These are phyloP conservation scores for Drosophila mimetica DNA, from an alignment of 2,888 invertebrate species.

Conservation along the genomic window DNA sequence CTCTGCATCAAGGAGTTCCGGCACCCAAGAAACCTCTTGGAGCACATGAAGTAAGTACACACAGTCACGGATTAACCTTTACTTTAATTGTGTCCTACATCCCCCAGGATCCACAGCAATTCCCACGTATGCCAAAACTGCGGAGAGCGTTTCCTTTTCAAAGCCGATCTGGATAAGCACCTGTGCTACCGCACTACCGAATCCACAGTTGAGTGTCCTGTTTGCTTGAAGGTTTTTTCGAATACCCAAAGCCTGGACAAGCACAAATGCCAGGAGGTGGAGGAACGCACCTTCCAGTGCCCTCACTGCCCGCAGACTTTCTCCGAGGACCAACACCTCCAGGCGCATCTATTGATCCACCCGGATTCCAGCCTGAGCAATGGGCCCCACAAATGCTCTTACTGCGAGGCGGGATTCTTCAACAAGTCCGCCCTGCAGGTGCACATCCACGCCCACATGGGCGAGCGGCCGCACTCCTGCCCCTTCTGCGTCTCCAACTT, in stretches of 20 bases:
- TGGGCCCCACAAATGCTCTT: slow-evolving; percentile 20
- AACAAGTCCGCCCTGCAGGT: slow-evolving; percentile 13
- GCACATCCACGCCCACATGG: slow-evolving; percentile 14
- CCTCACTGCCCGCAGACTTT: slow-evolving; percentile 28
- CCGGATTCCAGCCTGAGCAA: background rate
- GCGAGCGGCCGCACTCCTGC: slow-evolving; percentile 22
- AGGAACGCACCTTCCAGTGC: slow-evolving; percentile 13
- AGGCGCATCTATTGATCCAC: slow-evolving; percentile 24
- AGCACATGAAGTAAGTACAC: slow-evolving; percentile 15
- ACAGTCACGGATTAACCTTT: rapidly evolving
- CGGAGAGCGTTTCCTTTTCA: slow-evolving; percentile 15
- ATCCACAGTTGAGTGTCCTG: slow-evolving; percentile 9
- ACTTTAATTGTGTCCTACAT: too few species aligned
- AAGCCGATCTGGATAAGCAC: slow-evolving; percentile 19
- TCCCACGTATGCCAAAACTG: slow-evolving; percentile 13
- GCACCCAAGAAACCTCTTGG: slow-evolving; percentile 7
- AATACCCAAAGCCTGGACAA: slow-evolving; percentile 2
- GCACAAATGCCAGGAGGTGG: slow-evolving; percentile 14
- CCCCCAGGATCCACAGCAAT: slow-evolving; percentile 6
- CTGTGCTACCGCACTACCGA: slow-evolving; percentile 1
- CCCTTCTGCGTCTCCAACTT: slow-evolving; percentile 18
- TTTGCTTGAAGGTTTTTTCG: slow-evolving; percentile 25
- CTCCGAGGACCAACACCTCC: slow-evolving; percentile 8
- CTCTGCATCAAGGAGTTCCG: slow-evolving; percentile 12
- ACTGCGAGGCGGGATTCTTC: slow-evolving; percentile 6